These are phyloP conservation scores for Ochropleura plecta DNA, from an alignment of 2,888 invertebrate genomes.

Conservation along the genomic window DNA sequence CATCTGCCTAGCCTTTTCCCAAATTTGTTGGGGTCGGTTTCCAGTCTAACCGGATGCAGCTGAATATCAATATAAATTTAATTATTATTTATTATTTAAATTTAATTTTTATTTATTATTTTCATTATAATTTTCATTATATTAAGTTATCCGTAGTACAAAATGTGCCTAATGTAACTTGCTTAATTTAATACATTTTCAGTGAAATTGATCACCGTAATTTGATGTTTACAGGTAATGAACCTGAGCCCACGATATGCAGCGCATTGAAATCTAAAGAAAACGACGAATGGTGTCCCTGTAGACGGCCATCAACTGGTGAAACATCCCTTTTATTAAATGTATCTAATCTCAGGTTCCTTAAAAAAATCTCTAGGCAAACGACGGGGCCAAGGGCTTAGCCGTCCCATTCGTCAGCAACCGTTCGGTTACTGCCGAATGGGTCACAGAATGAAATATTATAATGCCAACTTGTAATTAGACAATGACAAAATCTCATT, in stretches of 20 bases:
- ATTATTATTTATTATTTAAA: no score
- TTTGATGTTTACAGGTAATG: slow-evolving; percentile 24
- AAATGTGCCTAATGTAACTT: neutral
- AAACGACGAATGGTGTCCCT: neutral
- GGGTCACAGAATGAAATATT: neutral
- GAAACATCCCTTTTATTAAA: neutral
- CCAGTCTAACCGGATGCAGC: no score
- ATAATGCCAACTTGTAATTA: neutral
- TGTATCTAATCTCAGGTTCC: neutral
- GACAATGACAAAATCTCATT: neutral
- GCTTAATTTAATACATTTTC: neutral
- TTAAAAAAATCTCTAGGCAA: no score
- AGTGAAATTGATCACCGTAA: neutral
- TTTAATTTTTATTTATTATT: no score
- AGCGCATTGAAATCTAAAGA: neutral
- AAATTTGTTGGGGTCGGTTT: no score
- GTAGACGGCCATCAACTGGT: neutral
- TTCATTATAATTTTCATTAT: no score
- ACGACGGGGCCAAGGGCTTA: neutral
- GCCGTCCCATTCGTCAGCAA: neutral
- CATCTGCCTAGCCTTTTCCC: no score
- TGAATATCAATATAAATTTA: no score
- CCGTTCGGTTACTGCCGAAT: neutral
- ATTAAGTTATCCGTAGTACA: neutral
- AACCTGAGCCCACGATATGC: neutral